Percentiles rank a stretch among this genome's conserved stretches.
These are phyloP conservation scores for Tineola bisselliella DNA, from an alignment of 2,888 invertebrate genomes.

Conservation along the genomic window DNA sequence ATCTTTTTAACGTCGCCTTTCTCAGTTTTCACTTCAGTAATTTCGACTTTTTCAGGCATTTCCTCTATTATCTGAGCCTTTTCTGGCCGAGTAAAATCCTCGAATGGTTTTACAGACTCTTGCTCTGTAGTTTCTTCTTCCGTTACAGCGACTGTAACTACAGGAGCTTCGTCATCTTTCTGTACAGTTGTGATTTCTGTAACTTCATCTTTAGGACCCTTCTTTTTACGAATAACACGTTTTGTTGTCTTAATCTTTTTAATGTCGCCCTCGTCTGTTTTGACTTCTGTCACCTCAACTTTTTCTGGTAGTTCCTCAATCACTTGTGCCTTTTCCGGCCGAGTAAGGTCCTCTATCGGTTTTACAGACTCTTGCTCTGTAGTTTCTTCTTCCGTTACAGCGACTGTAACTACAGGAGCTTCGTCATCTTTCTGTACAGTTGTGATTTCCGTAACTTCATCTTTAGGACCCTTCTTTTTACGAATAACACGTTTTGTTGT, in stretches of 20 bases:
- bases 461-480: slow-evolving; percentile 14
- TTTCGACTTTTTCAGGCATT: slow-evolving; percentile 34
- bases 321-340: slow-evolving; percentile 12
- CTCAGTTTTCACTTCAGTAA: slow-evolving; percentile 41
- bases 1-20: slow-evolving; percentile 29
- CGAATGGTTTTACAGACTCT: neutral
- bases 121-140: slow-evolving; percentile 14
- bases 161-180: slow-evolving; percentile 22
- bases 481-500: slow-evolving; percentile 29
- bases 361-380: slow-evolving; percentile 16
- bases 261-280: slow-evolving; percentile 21
- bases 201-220: slow-evolving; percentile 32
- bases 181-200: slow-evolving; percentile 34
- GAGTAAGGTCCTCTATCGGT: slow-evolving; percentile 14
- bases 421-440: slow-evolving; percentile 27
- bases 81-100: slow-evolving; percentile 12
- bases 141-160: slow-evolving; percentile 11
- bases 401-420: slow-evolving; percentile 24
- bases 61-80: slow-evolving; percentile 8
- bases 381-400: slow-evolving; percentile 14
- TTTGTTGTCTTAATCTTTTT: slow-evolving; percentile 23
- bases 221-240: slow-evolving; percentile 29
- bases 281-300: slow-evolving; percentile 21
- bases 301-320: slow-evolving; percentile 22
- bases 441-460: slow-evolving; percentile 14